Percentiles rank a stretch among this genome's conserved stretches.
These are phyloP conservation scores for Nomada lathburiana DNA, from an alignment of 2,888 invertebrate species.

Conservation along the genomic window DNA sequence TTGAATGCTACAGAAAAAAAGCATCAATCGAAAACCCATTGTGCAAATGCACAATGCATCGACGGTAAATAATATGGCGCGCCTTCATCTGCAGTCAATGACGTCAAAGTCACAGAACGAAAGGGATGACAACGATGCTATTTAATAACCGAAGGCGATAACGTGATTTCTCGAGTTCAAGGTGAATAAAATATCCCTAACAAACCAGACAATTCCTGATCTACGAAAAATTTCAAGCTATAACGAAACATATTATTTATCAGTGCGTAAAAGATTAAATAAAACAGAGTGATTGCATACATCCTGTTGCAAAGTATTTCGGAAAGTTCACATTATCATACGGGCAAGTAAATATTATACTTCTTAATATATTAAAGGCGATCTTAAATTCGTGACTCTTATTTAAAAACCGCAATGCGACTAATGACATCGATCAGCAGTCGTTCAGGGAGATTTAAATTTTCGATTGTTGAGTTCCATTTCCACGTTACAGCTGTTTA, in stretches of 20 bases:
- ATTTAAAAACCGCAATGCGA: slow-evolving; percentile 40
- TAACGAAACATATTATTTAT: neutral
- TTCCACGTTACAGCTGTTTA: neutral
- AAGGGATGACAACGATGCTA: slow-evolving; percentile 46
- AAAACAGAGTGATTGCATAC: neutral
- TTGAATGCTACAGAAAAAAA: neutral
- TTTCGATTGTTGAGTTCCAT: neutral
- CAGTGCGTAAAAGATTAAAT: slow-evolving; percentile 1
- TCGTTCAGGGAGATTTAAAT: slow-evolving; percentile 18
- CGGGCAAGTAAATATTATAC: neutral
- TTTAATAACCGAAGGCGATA: neutral
- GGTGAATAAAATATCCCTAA: neutral
- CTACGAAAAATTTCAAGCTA: neutral
- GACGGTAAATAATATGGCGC: slow-evolving; percentile 66
- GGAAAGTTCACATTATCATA: slow-evolving; percentile 9
- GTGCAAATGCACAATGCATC: slow-evolving; percentile 43
- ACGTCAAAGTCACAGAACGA: slow-evolving; percentile 58
- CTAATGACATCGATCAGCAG: slow-evolving; percentile 30
- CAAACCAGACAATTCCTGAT: neutral
- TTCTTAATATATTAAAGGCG: neutral
- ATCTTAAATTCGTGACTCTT: neutral
- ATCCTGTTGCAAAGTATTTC: slow-evolving; percentile 1
- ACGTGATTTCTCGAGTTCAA: neutral
- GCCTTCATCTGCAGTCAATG: slow-evolving; percentile 63
- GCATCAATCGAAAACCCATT: neutral